A percentile compares a stretch with the other conserved stretches of the same genome.
Evolutionary conservation across 2,113 vertebrate species (phyloP).

Genomic region (Aegypius monachus): DNA sequence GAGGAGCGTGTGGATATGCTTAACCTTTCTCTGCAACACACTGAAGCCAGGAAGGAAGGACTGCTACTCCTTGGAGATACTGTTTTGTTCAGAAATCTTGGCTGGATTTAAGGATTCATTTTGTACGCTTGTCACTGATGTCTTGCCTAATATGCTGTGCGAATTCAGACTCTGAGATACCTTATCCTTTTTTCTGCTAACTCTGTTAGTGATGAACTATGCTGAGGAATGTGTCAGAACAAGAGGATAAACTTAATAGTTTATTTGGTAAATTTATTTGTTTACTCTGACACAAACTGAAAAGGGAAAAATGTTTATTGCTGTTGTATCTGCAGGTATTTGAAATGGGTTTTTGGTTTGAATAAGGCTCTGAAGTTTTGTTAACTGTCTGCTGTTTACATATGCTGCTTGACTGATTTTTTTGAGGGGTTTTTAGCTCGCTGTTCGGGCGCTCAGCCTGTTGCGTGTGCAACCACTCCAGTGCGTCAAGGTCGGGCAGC

Average conservation of each 20-base stretch:
- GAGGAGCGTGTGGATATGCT: background rate
- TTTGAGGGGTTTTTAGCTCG: no score
- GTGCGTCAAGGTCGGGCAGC: no score
- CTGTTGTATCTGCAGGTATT: background rate
- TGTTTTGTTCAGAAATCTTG: background rate
- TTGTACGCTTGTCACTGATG: background rate
- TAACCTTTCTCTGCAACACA: background rate
- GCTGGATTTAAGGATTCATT: background rate
- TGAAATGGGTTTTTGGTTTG: background rate
- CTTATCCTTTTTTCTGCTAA: background rate
- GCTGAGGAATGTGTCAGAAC: background rate
- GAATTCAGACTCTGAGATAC: background rate
- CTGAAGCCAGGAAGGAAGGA: background rate
- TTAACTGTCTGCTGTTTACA: background rate
- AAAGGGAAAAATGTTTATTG: background rate
- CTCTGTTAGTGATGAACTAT: background rate
- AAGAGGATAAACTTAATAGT: background rate
- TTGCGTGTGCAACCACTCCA: no score
- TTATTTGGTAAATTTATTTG: background rate
- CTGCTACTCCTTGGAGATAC: background rate
- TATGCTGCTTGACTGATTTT: background rate
- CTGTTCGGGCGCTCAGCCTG: no score
- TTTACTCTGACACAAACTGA: background rate
- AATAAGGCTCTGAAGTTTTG: background rate
- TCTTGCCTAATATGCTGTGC: background rate